A percentile compares a stretch with the other conserved stretches of the same genome.
Conservation (phyloP, 1,140 invertebrate species). For the Drosophila repletoides region DNA sequence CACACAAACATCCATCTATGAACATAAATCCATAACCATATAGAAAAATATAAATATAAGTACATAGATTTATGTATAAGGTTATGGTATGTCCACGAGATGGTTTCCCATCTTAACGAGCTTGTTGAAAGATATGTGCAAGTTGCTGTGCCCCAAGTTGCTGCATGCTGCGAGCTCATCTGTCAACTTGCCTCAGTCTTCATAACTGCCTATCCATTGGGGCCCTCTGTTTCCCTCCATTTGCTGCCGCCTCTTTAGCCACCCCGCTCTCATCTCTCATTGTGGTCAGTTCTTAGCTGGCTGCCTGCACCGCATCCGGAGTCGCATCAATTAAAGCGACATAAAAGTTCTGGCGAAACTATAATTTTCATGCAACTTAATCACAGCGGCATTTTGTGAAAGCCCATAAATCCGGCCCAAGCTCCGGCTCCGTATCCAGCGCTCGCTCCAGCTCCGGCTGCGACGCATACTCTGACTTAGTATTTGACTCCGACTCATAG, state of each 20-base stretch:
- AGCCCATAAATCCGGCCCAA: slow-evolving; percentile 48
- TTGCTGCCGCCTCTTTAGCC: background rate
- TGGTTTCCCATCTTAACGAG: slow-evolving; percentile 49
- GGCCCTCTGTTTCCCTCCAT: background rate
- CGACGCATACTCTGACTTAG: background rate
- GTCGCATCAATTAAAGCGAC: slow-evolving; percentile 74
- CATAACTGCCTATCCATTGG: slow-evolving; percentile 21
- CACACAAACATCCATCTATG: background rate
- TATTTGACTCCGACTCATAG: slow-evolving; percentile 8
- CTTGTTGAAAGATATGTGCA: slow-evolving; percentile 33
- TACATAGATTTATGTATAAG: background rate
- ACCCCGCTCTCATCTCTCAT: background rate
- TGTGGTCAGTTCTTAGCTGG: too few species aligned
- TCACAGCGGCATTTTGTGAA: slow-evolving; percentile 69
- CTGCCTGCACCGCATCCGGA: slow-evolving; percentile 51
- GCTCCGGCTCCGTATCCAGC: background rate
- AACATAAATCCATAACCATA: slow-evolving; percentile 2
- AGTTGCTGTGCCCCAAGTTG: slow-evolving; percentile 13
- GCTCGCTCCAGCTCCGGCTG: background rate
- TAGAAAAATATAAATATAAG: slow-evolving; percentile 10
- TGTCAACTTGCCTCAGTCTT: slow-evolving; percentile 40
- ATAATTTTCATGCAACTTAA: slow-evolving; percentile 74
- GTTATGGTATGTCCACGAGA: background rate
- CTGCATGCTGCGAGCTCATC: slow-evolving; percentile 46
- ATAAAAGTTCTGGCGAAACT: slow-evolving; percentile 70